Evolutionary conservation across 2,797 vertebrate species (phyloP), one percentile per base, ranked within the genome.

Genomic region (Hozukius guyotensis): DNA sequence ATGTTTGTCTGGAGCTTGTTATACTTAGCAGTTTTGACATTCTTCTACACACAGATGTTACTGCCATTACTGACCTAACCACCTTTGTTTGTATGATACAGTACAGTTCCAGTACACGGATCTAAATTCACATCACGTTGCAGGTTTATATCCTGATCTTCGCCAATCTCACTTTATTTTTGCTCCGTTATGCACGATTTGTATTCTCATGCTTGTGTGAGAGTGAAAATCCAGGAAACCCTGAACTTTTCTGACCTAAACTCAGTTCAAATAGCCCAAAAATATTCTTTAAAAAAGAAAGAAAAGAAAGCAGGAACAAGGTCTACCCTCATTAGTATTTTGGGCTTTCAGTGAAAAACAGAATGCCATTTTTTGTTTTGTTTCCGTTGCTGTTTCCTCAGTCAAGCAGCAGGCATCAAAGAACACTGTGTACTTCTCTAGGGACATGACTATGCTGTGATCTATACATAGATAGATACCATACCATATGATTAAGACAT

Each of bases 251-350:
- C 31, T 83, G 68, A 86, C 60, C 55, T 53, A 11, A 79, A 55
- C 53, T 64, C 12, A 74, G 22, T 12, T 80, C 12, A 64, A 78
- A 76, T 52, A 67, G 27, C 57, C 16, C 22, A 55, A 76, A 84
- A 84, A 82, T 49, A 18, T 42, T 25, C 24, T 77, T 34, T 24
- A 18, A 46, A 42, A 68, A 42, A 29, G 38, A 63, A 27, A 42
- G 38, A 42, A 34, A 18, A 61, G 42, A 63, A 72, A 81, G 56
- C 12, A 74, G 8, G 66, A 72, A 67, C 25, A 31, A 78, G 20
- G 13, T 70, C 49, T 81, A 68, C 72, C 73, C 71, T 77, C 53
- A 78, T 84, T 86, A 82, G 73, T 59, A 42, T 82, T 80, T 67
- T 52, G 29, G 65, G 59, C 22, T 78, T 61, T 73, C 18, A 8